Evolutionary conservation across 2,797 vertebrate species (phyloP).

Genomic region (Euthynnus affinis): DNA sequence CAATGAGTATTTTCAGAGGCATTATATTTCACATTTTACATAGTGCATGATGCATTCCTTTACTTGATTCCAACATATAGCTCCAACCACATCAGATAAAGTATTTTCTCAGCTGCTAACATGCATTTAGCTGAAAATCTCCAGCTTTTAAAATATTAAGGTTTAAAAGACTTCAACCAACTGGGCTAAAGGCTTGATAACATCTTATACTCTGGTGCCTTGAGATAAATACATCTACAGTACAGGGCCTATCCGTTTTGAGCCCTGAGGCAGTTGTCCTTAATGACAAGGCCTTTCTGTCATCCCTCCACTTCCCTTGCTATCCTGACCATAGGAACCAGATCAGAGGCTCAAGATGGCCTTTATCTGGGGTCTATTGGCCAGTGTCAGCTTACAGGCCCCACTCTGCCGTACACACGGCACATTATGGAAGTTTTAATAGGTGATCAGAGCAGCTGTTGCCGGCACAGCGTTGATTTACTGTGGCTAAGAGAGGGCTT

Average conservation of each 20-base stretch:
- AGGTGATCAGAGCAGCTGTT: slow-evolving; percentile 85
- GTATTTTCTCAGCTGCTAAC: slow-evolving; percentile 47
- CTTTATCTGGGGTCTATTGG: slow-evolving; percentile 71
- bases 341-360: slow-evolving; percentile 68
- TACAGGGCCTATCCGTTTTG: slow-evolving; percentile 51
- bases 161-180: slow-evolving; percentile 54
- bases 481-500: slow-evolving; percentile 81
- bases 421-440: slow-evolving; percentile 82
- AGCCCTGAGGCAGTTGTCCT: slow-evolving; percentile 57
- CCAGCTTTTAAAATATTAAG: slow-evolving; percentile 64
- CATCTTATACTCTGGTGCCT: slow-evolving; percentile 56
- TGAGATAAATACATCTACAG: slow-evolving; percentile 62
- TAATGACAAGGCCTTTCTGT: slow-evolving; percentile 67
- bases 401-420: slow-evolving; percentile 72
- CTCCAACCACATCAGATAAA: slow-evolving; percentile 46
- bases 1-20: slow-evolving; percentile 1
- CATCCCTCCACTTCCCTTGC: slow-evolving; percentile 57
- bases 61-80: slow-evolving; percentile 21
- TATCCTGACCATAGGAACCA: slow-evolving; percentile 61
- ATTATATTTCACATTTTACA: slow-evolving; percentile 11
- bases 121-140: slow-evolving; percentile 58
- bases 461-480: slow-evolving; percentile 83
- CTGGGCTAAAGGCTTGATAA: slow-evolving; percentile 57
- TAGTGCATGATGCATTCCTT: slow-evolving; percentile 13
- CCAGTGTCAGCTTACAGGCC: slow-evolving; percentile 78